phyloP scores from a whole-genome alignment of 2,113 vertebrate genomes.

The Myxocyprinus asiaticus region DNA sequence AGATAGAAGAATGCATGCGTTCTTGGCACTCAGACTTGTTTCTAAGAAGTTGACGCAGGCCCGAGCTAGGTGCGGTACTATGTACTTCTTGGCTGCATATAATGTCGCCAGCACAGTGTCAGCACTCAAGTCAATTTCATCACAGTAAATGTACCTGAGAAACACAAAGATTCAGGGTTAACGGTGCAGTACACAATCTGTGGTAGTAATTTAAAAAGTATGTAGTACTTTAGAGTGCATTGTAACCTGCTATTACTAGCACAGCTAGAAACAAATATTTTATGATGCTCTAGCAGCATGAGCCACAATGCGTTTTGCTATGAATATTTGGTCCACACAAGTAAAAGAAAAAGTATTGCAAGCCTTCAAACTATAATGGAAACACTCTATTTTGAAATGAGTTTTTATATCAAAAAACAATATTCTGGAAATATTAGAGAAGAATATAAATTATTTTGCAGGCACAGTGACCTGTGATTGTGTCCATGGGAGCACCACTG shows the following conservation, averaged over 20 bases:
- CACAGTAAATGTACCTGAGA: slow-evolving; percentile 94
- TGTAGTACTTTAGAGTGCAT: slow-evolving; percentile 34
- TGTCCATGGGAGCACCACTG: neutral
- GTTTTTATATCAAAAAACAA: no score
- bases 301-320: neutral
- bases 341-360: neutral
- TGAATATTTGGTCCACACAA: neutral
- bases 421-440: neutral
- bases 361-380: neutral
- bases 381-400: neutral
- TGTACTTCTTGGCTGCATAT: slow-evolving; percentile 98
- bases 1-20: slow-evolving; percentile 92
- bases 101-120: slow-evolving; percentile 95
- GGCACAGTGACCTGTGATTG: neutral
- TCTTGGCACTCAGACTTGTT: slow-evolving; percentile 95
- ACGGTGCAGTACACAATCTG: neutral
- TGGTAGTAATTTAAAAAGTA: slow-evolving; percentile 5
- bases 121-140: slow-evolving; percentile 95
- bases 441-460: neutral
- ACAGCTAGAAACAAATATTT: slow-evolving; percentile 25
- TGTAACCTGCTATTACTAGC: slow-evolving; percentile 23
- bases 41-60: slow-evolving; percentile 97
- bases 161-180: slow-evolving; percentile 28
- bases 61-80: slow-evolving; percentile 94
- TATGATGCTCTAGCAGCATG: slow-evolving; percentile 22